Conservation (phyloP, 2,113 vertebrate genomes). For the Apteryx mantelli region DNA sequence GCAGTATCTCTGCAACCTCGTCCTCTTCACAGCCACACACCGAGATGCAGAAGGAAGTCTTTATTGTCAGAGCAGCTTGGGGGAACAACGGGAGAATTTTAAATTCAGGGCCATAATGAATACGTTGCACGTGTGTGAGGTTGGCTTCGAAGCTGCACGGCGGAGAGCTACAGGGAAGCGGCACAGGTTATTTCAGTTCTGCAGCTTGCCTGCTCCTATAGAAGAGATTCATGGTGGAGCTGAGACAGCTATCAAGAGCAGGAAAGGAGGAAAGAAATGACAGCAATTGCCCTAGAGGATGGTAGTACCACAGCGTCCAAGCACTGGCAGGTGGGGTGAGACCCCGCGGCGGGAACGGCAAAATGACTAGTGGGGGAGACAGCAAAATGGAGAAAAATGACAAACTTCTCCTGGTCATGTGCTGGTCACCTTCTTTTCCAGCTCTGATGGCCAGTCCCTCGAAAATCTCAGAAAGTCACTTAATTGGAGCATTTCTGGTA, state of each 20-base stretch:
- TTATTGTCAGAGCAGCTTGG: neutral
- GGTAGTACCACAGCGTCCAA: neutral
- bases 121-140: neutral
- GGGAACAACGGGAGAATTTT: slow-evolving; percentile 1
- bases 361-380: neutral
- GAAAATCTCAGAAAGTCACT: neutral
- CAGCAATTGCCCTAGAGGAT: neutral
- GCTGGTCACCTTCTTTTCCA: neutral
- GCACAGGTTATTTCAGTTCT: neutral
- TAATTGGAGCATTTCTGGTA: neutral
- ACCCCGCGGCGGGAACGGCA: neutral
- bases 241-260: neutral
- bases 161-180: neutral
- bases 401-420: neutral
- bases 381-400: neutral
- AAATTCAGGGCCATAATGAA: neutral
- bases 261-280: neutral
- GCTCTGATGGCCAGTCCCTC: neutral
- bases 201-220: neutral
- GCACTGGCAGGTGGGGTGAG: neutral
- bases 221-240: neutral
- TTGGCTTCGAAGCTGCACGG: neutral
- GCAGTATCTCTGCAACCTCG: neutral
- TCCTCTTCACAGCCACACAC: neutral
- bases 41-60: neutral